A percentile compares a stretch with the other conserved stretches of the same genome.
These are phyloP conservation scores for Emys orbicularis DNA, from an alignment of 2,797 vertebrate genomes.

Conservation along the genomic window DNA sequence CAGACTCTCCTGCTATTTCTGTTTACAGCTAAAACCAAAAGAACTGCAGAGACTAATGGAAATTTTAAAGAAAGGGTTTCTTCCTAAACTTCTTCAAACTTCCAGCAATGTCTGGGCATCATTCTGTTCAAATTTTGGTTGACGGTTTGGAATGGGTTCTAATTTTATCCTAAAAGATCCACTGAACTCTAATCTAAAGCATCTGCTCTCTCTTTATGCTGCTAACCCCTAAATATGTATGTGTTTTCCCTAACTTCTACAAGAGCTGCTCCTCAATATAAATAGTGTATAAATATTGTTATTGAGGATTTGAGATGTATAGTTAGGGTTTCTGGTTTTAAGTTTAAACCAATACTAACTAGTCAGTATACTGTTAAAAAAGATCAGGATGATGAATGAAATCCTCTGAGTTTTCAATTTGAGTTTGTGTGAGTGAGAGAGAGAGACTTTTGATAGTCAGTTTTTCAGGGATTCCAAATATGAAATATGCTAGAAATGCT, in stretches of 20 bases:
- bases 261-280: background rate
- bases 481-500: background rate
- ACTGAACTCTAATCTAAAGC: background rate
- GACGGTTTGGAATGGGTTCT: background rate
- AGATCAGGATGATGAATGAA: conserved; percentile 63
- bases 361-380: conserved; percentile 70
- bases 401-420: background rate
- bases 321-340: conserved; percentile 59
- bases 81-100: background rate
- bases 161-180: background rate
- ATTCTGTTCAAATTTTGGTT: background rate
- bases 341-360: conserved; percentile 58
- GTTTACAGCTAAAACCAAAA: background rate
- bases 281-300: background rate
- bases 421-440: background rate
- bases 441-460: background rate
- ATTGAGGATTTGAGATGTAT: background rate
- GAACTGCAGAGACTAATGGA: background rate
- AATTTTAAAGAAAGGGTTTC: background rate
- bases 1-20: background rate
- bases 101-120: background rate
- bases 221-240: background rate
- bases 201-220: background rate
- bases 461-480: background rate
- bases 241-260: background rate